Conservation (phyloP, 2,113 vertebrate species). For the Sander lucioperca region DNA sequence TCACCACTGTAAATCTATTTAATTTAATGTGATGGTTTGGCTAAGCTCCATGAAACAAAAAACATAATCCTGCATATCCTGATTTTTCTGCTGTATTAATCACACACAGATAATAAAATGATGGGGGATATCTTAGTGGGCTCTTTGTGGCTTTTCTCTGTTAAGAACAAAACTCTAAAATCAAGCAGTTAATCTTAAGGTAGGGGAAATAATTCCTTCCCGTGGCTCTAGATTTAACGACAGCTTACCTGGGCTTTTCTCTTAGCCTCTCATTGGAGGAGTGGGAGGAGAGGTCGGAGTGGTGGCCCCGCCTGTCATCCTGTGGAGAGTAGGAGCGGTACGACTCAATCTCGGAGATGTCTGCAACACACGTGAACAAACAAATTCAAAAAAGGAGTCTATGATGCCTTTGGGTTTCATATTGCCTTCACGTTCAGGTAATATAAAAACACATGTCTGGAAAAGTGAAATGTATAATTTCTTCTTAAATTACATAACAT, state of each 20-base stretch:
- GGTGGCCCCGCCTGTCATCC: constrained; percentile 89
- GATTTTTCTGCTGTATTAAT: constrained; percentile 29
- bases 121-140: not conserved
- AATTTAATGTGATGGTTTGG: constrained; percentile 32
- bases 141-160: not conserved
- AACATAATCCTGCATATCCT: constrained; percentile 67
- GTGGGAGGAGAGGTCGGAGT: constrained; percentile 93
- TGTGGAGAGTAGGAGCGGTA: constrained; percentile 95
- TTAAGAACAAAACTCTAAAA: not conserved
- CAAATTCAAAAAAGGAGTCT: not conserved
- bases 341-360: constrained; percentile 98
- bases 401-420: not conserved
- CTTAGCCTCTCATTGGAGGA: constrained; percentile 95
- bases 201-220: not conserved
- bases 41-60: constrained; percentile 31
- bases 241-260: constrained; percentile 89
- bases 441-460: not conserved
- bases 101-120: not conserved
- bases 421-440: not conserved
- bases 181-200: not conserved
- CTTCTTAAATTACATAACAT: constrained; percentile 17
- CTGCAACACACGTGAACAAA: constrained; percentile 77
- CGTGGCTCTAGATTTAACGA: not conserved
- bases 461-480: not conserved
- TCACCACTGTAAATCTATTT: not conserved